These are phyloP conservation scores for Nestor notabilis DNA, from an alignment of 2,113 vertebrate species.

Conservation along the genomic window DNA sequence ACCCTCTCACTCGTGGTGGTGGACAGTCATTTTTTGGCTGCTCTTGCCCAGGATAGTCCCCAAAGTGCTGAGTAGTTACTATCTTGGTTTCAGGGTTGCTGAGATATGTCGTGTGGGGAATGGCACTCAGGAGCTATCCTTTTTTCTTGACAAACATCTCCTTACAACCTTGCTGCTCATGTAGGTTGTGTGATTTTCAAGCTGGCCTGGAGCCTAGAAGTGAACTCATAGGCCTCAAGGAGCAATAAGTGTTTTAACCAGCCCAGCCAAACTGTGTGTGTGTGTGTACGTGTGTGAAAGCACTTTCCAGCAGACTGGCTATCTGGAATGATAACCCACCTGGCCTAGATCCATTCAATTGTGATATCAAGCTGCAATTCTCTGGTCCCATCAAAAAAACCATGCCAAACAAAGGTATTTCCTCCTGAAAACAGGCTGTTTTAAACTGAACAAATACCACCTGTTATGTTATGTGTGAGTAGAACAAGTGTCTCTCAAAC, in stretches of 20 bases:
- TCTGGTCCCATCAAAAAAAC: not conserved
- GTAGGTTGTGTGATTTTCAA: constrained; percentile 41
- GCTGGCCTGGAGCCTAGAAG: constrained; percentile 59
- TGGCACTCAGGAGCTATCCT: not conserved
- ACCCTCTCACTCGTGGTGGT: not conserved
- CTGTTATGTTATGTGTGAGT: not conserved
- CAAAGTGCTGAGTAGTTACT: not conserved
- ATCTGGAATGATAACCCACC: constrained; percentile 8
- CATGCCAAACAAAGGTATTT: not conserved
- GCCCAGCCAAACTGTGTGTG: not conserved
- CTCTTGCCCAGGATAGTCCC: not conserved
- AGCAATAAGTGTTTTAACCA: constrained; percentile 47
- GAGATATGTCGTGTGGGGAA: not conserved
- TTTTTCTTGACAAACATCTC: constrained; percentile 25
- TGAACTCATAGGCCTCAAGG: constrained; percentile 54
- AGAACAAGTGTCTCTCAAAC: not conserved
- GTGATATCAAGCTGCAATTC: not conserved
- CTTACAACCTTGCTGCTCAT: constrained; percentile 26
- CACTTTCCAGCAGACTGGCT: not conserved
- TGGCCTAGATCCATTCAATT: not conserved
- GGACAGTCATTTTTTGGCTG: not conserved
- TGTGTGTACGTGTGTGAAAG: not conserved
- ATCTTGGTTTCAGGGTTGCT: not conserved
- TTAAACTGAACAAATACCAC: not conserved
- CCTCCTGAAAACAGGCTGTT: not conserved